Conservation (phyloP, 2,113 vertebrate species). For the Cephalophus harveyi region DNA sequence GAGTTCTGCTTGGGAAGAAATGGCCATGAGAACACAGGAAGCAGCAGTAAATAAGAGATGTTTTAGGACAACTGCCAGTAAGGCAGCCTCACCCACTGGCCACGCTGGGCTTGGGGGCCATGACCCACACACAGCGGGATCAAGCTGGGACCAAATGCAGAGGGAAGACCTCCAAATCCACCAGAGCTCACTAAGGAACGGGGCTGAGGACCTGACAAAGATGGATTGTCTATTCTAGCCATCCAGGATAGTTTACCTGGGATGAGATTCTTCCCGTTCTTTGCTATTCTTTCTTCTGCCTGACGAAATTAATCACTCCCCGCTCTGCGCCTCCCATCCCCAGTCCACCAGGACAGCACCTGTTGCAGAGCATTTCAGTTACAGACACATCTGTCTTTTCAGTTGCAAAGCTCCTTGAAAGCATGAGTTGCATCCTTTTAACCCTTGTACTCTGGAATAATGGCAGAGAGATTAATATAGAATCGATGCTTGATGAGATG, state of each 20-base stretch:
- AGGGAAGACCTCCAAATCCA: neutral
- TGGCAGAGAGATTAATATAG: neutral
- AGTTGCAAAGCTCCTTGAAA: neutral
- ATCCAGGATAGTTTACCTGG: neutral
- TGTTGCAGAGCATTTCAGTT: neutral
- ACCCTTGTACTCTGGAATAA: neutral
- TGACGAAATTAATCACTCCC: constrained; percentile 5
- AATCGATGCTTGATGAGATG: neutral
- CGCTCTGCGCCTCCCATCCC: neutral
- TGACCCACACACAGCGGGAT: neutral
- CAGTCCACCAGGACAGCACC: neutral
- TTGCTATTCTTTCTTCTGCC: constrained; percentile 7
- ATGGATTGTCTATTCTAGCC: neutral
- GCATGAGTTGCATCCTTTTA: neutral
- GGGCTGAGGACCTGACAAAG: neutral
- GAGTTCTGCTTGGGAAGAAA: neutral
- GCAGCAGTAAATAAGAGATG: neutral
- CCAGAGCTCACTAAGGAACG: neutral
- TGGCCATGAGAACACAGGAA: neutral
- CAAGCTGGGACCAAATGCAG: neutral
- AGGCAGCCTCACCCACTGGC: neutral
- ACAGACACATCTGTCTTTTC: neutral
- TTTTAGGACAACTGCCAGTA: neutral
- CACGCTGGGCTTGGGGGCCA: neutral
- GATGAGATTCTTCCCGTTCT: neutral